Evolutionary conservation across 2,797 vertebrate species (phyloP).

Genomic region (Typhlichthys eigenmanni): DNA sequence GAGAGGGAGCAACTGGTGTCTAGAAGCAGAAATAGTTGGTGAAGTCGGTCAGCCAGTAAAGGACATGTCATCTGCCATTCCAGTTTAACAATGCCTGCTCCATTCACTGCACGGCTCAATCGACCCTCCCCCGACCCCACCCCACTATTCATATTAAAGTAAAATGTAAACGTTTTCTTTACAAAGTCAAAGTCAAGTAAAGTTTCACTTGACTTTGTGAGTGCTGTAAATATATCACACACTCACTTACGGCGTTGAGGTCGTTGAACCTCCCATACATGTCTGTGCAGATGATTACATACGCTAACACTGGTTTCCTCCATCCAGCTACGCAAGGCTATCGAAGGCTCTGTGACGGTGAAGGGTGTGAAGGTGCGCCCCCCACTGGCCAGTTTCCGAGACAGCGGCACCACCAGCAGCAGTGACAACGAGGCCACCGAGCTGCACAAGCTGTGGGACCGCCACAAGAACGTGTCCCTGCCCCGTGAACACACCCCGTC

Average conservation of each 20-base stretch:
- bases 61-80: constrained; percentile 1
- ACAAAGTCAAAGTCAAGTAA: too few species aligned
- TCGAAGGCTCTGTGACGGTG: constrained; percentile 91
- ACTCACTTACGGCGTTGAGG: neutral
- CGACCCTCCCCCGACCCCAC: neutral
- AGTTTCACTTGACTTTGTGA: too few species aligned
- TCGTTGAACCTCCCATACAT: too few species aligned
- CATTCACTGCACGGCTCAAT: neutral
- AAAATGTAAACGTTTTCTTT: too few species aligned
- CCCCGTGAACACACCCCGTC: constrained; percentile 84
- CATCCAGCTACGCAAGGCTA: constrained; percentile 89
- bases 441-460: constrained; percentile 92
- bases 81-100: neutral
- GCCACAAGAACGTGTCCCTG: constrained; percentile 84
- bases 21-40: neutral
- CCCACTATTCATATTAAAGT: too few species aligned
- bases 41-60: neutral
- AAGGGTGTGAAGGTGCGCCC: constrained; percentile 93
- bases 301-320: constrained; percentile 7
- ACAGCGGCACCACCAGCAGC: constrained; percentile 89
- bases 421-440: constrained; percentile 90
- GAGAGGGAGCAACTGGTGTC: neutral
- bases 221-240: neutral
- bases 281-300: too few species aligned
- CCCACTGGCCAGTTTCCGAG: constrained; percentile 91